Base-by-base conservation (phyloP, 2,888 invertebrate genomes). In the Euplexia lucipara region DNA sequence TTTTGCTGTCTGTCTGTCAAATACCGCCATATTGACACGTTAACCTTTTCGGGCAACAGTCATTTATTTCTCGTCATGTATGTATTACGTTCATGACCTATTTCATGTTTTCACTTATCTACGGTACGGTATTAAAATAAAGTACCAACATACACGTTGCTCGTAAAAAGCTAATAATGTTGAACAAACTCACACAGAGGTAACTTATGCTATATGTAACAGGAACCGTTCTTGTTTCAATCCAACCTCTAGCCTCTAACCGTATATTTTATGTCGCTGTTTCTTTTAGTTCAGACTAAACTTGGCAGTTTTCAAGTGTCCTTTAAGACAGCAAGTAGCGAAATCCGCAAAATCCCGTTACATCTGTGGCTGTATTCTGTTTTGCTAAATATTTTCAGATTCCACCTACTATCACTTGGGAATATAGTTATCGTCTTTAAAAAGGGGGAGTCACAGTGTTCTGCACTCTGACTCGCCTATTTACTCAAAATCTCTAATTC, bases 321-420 rank as follows among this genome's bases (percentile, higher is more conserved):
- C 79, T 84, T 75, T 79, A 81, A 81, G 79, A 81, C 72, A 75
- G 70, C 72, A 79, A 87, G 83, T 84, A 81, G 81, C 75, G 77
- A 79, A 88, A 83, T 83, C 83, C 82, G 76, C 83, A 84, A 83
- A 85, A 85, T 85, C 85, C 73, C 79, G 80, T 81, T 78, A 79
- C 71, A 72, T 68, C 59, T 26, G 73, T 48, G 70, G 69, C 65
- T 73, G 75, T 86, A 86, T 86, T 85, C 82, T 83, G 70, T 52
- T 65, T 22, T 14, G 7, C n/a, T 2, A 12, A 18, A 14, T 22
- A 26, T 18, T 49, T 22, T 41, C 42, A 47, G 51, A 35, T 30
- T 35, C 1, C 12, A 6, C 16, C 22, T 5, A 45, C 34, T n/a
- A 22, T n/a, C 4, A 10, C 22, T 20, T 12, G 7, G 9, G 2